Base-by-base conservation (phyloP, 2,797 vertebrate genomes). In the Cygnus olor region DNA sequence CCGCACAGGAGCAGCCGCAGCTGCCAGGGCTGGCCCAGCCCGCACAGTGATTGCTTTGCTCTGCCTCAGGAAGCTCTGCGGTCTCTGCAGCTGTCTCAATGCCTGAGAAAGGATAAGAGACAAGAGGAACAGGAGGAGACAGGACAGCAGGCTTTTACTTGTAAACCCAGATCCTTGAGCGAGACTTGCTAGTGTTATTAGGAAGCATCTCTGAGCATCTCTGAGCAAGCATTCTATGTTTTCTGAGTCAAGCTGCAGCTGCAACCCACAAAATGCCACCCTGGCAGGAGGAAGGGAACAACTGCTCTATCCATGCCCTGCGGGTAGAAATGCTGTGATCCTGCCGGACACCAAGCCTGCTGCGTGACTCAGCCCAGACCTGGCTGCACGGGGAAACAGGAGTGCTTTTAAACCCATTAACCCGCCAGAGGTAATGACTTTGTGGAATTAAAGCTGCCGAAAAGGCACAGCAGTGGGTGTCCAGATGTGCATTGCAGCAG, bases 111-210 rank as follows among this genome's bases (percentile, higher is more conserved):
- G 85, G 88, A 87, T 40, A 57, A 88, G 36, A 86, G 79, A 84
- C 30, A 84, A 94, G 65, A 83, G 47, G 82, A 93, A 81, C 36
- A 66, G 80, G 18, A 87, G 74, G 44, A 76, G 74, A 66, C 65
- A 95, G 88, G 82, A 84, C 36, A 84, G 56, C 45, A 38, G 28
- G 78, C 86, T 44, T 77, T 61, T 10, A 81, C 38, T 56, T 70
- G 38, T 51, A 83, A 89, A 90, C 42, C 9, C 69, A 68, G 69
- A 54, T 60, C 56, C 38, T 66, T 61, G 58, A 56, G 53, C 78
- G 21, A 88, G 12, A 45, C 44, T 82, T 76, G 63, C 21, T 36
- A 61, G 66, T 56, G 65, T 47, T 30, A 38, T 10, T 60, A 83
- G 77, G 69, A 73, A 70, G 61, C 49, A n/a, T 32, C n/a, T n/a